These are phyloP conservation scores for Gryon sp. DNA, from an alignment of 1,140 invertebrate species.

Conservation along the genomic window DNA sequence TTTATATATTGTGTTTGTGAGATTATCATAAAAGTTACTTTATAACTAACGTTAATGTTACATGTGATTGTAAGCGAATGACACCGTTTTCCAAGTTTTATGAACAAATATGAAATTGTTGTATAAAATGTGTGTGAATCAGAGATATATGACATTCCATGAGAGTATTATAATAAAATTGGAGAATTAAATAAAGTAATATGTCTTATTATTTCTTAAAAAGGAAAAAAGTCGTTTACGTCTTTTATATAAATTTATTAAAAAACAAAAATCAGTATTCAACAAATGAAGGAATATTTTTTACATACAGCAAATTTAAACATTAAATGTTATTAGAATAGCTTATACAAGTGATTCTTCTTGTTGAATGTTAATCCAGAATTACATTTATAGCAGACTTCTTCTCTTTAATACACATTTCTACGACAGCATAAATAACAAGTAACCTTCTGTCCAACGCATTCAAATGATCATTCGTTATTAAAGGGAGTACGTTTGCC, in stretches of 20 bases:
- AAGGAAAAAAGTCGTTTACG: too few species aligned
- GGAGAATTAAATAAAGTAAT: too few species aligned
- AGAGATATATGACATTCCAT: conserved; percentile 42
- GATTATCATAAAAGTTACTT: conserved; percentile 16
- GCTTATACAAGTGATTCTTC: too few species aligned
- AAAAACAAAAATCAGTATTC: too few species aligned
- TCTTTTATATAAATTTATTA: too few species aligned
- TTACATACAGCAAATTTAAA: too few species aligned
- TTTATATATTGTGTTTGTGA: conserved; percentile 34
- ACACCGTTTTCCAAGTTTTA: conserved; percentile 12
- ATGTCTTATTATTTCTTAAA: too few species aligned
- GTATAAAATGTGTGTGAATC: conserved; percentile 29
- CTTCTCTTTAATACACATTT: conserved; percentile 83
- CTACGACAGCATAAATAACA: conserved; percentile 86
- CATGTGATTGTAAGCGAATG: conserved; percentile 27
- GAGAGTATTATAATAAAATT: conserved; percentile 48
- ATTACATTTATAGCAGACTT: conserved; percentile 74
- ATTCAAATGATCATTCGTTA: conserved; percentile 86
- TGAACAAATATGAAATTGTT: conserved; percentile 18
- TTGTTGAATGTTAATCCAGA: too few species aligned
- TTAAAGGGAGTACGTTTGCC: conserved; percentile 80
- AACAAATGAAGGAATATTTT: too few species aligned
- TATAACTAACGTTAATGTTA: conserved; percentile 44
- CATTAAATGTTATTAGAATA: too few species aligned
- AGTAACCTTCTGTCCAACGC: conserved; percentile 90